phyloP scores from a whole-genome alignment of 2,113 vertebrate species.

The Corythornis vintsioides region DNA sequence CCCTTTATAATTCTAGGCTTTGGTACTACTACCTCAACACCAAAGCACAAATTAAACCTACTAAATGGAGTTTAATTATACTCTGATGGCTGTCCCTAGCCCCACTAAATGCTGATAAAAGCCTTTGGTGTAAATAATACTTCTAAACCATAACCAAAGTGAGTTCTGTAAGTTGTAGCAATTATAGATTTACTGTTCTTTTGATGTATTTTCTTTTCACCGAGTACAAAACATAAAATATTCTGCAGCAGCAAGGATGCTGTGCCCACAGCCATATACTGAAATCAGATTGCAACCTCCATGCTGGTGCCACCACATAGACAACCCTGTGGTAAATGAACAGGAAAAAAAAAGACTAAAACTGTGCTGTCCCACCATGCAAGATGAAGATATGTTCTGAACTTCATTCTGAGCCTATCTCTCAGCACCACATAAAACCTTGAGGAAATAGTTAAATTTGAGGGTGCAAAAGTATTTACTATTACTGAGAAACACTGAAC shows the following conservation, averaged over 20 bases:
- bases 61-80: constrained; percentile 51
- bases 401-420: background rate
- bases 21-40: constrained; percentile 3
- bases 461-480: background rate
- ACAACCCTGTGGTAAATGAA: background rate
- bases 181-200: background rate
- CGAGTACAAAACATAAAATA: background rate
- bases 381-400: background rate
- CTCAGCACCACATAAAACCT: background rate
- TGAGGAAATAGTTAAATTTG: background rate
- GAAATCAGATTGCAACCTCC: background rate
- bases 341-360: background rate
- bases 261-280: background rate
- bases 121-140: background rate
- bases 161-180: background rate
- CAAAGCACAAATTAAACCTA: constrained; percentile 53
- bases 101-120: background rate
- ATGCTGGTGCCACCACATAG: background rate
- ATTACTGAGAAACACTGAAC: background rate
- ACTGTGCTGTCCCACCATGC: background rate
- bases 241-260: background rate
- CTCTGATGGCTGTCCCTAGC: background rate
- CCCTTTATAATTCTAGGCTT: constrained; percentile 27
- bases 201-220: background rate
- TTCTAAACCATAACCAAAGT: background rate